Base-by-base conservation (phyloP, 2,797 vertebrate genomes). In the Kryptolebias ocellatus region DNA sequence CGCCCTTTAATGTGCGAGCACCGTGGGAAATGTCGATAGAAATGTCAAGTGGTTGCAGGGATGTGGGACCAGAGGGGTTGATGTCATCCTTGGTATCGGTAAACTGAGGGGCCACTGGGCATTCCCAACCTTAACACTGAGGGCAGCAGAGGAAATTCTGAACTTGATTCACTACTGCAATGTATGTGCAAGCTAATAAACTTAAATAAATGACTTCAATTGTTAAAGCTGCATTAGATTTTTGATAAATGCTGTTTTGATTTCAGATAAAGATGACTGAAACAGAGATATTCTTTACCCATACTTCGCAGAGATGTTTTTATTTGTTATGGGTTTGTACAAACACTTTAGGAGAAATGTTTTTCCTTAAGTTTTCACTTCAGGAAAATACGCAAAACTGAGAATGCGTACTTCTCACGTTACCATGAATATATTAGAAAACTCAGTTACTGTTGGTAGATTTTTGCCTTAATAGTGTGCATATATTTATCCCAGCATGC, bases 21-120 rank as follows among this genome's bases (percentile, higher is more conserved):
- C 91, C 90, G 86, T 92, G 92, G 92, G 92, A 94, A 94, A 95
- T 94, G 92, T 93, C 91, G 90, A 93, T 92, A 93, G 91, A 94
- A 95, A 95, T 95, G 94, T 95, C 93, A 95, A 94, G 93, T 92
- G 92, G 91, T 93, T 93, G 88, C 90, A 89, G 92, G 91, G 91
- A 92, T 93, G 87, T 88, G 88, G 87, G 87, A 90, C 89, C 87
- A 87, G 86, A 84, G 84, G 89, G 89, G 87, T 81, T 89, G 92
- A 93, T 93, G 91, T 91, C 92, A 92, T 89, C 86, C 50, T 67
- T 70, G 88, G 90, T 89, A 89, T n/a, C 79, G 84, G 85, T 85
- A 85, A 87, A 81, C 79, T 71, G 69, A 78, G 74, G 78, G 76
- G 90, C 93, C 90, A 92, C 39, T 87, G 90, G 92, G 90, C 88